Conservation (phyloP, 2,888 invertebrate species). For the Acanthosepion esculentum region DNA sequence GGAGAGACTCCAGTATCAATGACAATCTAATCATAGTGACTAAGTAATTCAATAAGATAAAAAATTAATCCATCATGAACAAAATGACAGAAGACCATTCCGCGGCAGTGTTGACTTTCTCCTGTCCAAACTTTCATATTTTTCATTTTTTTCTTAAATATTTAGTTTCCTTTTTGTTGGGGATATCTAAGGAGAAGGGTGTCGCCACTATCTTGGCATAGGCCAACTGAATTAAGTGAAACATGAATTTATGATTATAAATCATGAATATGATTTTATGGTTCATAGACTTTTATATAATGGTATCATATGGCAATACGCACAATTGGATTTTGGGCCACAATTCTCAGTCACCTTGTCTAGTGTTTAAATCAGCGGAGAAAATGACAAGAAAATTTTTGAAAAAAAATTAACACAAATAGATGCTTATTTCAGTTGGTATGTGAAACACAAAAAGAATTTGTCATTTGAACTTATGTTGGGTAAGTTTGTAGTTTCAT, state of each 20-base stretch:
- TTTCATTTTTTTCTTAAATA: neutral
- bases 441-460: too few species aligned
- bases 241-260: conserved; percentile 22
- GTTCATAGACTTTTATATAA: neutral
- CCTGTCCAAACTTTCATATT: neutral
- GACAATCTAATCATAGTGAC: conserved; percentile 33
- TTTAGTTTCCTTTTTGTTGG: neutral
- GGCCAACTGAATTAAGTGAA: conserved; percentile 23
- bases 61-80: neutral
- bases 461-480: too few species aligned
- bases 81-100: conserved; percentile 14
- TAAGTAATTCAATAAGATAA: conserved; percentile 10
- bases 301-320: neutral
- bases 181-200: neutral
- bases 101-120: neutral
- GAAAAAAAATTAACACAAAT: too few species aligned
- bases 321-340: too few species aligned
- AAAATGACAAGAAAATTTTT: too few species aligned
- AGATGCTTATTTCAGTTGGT: too few species aligned
- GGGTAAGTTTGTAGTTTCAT: too few species aligned
- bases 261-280: conserved; percentile 33
- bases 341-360: too few species aligned
- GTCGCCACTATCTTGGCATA: conserved; percentile 1
- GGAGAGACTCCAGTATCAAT: neutral
- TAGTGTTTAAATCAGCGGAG: too few species aligned